Conservation (phyloP, 2,888 invertebrate genomes). For the Athalia cordata region DNA sequence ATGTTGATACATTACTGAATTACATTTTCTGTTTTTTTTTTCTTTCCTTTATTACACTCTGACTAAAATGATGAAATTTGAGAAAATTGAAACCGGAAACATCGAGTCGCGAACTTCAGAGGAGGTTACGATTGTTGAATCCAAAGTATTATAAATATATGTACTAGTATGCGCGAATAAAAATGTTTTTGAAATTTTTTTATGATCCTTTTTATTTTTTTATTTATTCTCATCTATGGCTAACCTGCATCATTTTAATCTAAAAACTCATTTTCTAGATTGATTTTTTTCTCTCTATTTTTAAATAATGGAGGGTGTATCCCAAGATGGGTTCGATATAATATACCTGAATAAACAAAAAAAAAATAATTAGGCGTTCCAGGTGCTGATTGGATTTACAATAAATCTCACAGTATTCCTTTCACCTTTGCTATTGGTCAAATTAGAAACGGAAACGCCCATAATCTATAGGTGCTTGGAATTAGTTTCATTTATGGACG, state of each 20-base stretch:
- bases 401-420: constrained; percentile 35
- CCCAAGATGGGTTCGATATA: too few relatives aligned
- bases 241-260: too few relatives aligned
- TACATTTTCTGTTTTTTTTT: not conserved
- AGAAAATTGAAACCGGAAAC: too few relatives aligned
- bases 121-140: too few relatives aligned
- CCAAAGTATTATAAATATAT: too few relatives aligned
- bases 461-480: not conserved
- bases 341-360: not conserved
- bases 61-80: too few relatives aligned
- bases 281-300: too few relatives aligned
- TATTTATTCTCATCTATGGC: too few relatives aligned
- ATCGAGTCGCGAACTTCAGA: too few relatives aligned
- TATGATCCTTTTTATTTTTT: not conserved
- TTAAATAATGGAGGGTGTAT: too few relatives aligned
- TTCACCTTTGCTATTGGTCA: constrained; percentile 41
- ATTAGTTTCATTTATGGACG: constrained; percentile 20
- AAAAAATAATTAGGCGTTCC: constrained; percentile 24
- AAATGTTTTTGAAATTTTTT: constrained; percentile 1
- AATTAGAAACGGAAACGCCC: constrained; percentile 29
- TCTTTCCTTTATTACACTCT: too few relatives aligned
- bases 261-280: too few relatives aligned
- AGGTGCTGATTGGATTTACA: constrained; percentile 44
- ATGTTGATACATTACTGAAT: not conserved
- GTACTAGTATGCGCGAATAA: not conserved